Conservation (phyloP, 2,888 invertebrate genomes). For the Amiota minor region DNA sequence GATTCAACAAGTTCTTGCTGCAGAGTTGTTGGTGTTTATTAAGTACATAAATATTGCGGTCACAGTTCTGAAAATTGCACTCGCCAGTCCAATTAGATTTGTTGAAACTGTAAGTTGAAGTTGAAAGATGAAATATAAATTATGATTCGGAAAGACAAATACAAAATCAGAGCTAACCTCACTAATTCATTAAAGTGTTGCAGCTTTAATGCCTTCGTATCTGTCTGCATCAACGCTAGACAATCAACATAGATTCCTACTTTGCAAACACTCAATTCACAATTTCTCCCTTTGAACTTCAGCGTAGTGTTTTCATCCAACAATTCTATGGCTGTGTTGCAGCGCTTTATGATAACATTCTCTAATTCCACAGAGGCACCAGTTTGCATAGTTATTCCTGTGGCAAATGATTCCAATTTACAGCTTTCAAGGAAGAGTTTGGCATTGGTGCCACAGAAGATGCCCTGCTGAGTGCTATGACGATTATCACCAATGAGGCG, state of each 20-base stretch:
- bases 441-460: conserved; percentile 74
- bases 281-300: conserved; percentile 73
- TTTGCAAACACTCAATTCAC: conserved; percentile 72
- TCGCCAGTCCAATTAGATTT: conserved; percentile 46
- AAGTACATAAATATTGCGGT: conserved; percentile 43
- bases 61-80: conserved; percentile 51
- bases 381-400: conserved; percentile 74
- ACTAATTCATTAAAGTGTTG: conserved; percentile 49
- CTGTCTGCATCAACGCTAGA: conserved; percentile 49
- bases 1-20: conserved; percentile 43
- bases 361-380: conserved; percentile 40
- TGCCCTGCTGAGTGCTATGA: conserved; percentile 76
- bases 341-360: conserved; percentile 45
- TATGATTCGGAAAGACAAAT: neutral
- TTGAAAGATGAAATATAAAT: neutral
- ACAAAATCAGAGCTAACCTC: conserved; percentile 35
- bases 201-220: conserved; percentile 42
- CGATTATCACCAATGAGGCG: conserved; percentile 74
- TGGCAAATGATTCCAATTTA: conserved; percentile 75
- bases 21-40: conserved; percentile 52
- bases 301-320: conserved; percentile 67
- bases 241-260: conserved; percentile 76
- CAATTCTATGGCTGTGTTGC: conserved; percentile 55
- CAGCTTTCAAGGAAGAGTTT: conserved; percentile 74
- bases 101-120: conserved; percentile 45